Evolutionary conservation across 2,113 vertebrate species (phyloP), one percentile per base, ranked within the genome.

Genomic region (Axis porcinus): DNA sequence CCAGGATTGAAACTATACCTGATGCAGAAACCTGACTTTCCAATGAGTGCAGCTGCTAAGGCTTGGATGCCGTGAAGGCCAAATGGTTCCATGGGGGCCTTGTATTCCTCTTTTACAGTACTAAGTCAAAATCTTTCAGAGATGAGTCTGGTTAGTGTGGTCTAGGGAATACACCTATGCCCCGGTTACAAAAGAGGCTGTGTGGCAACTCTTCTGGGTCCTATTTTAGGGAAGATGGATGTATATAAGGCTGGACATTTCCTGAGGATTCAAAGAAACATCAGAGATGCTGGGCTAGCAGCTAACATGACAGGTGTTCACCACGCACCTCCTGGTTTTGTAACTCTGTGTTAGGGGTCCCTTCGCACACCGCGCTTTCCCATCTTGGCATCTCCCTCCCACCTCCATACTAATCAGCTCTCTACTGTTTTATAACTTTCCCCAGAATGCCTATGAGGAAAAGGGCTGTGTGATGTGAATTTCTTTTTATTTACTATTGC

Each of bases 401-500:
- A 40, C 5, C 33, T 27, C 52, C 9, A 28, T 50, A 7, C 23
- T 30, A 96, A 93, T 70, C 30, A 13, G 52, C n/a, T 87, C 23
- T 82, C 84, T 50, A 74, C 25, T 86, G 19, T 62, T 91, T 95
- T 83, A 13, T 67, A 70, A 64, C 30, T 91, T 67, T 78, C 19
- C 47, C 50, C 33, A 89, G 78, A 86, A 33, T 95, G 12, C 23
- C 43, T 86, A 2, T 86, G 54, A 92, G 60, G 74, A n/a, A 89
- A 91, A 33, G 14, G 30, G 54, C 47, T 47, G 16, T 88, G 45
- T 43, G 7, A 5, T 27, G 3, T 82, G 45, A 47, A 13, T 60
- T 79, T 78, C 52, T 89, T 88, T 92, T 96, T 90, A 90, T 88
- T 90, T 43, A 55, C 33, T 92, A 7, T 82, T 76, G 7, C 55